phyloP scores from a whole-genome alignment of 92 coral and sea anemone species.

The Epizoanthus rinbou region DNA sequence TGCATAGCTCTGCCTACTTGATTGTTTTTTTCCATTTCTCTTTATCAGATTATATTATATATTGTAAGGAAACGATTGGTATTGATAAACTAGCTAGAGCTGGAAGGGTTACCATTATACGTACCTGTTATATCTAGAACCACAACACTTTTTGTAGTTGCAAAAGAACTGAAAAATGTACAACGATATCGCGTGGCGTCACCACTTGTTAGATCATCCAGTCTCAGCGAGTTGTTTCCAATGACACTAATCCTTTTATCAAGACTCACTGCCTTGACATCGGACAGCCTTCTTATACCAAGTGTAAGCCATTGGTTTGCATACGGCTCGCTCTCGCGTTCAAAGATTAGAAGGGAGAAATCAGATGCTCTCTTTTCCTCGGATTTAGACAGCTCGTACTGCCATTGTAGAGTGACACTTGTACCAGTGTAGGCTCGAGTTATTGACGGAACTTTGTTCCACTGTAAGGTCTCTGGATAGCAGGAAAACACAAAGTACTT shows the following conservation, averaged over 20 bases:
- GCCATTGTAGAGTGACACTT: conserved; percentile 58
- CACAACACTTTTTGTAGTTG: conserved; percentile 56
- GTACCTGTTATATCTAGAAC: conserved; percentile 65
- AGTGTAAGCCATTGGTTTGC: conserved; percentile 71
- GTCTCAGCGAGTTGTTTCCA: conserved; percentile 35
- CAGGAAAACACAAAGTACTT: no score
- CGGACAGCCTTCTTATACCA: conserved; percentile 51
- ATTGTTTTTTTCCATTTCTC: no score
- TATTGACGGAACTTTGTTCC: conserved; percentile 39
- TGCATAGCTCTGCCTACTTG: no score
- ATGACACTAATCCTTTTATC: conserved; percentile 19
- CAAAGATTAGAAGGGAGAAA: conserved; percentile 64
- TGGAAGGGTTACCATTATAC: not conserved
- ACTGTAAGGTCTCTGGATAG: conserved; percentile 41
- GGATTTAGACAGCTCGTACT: conserved; percentile 42
- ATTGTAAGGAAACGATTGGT: no score
- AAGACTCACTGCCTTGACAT: not conserved
- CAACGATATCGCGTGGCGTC: conserved; percentile 79
- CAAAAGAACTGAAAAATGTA: conserved; percentile 71
- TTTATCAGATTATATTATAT: no score
- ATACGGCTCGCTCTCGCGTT: conserved; percentile 67
- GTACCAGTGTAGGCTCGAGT: conserved; percentile 43
- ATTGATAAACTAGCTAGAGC: no score
- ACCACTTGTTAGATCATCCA: conserved; percentile 51
- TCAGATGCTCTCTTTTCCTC: conserved; percentile 54